Base-by-base conservation (phyloP, 1,140 invertebrate genomes). In the Dreissena polymorpha region DNA sequence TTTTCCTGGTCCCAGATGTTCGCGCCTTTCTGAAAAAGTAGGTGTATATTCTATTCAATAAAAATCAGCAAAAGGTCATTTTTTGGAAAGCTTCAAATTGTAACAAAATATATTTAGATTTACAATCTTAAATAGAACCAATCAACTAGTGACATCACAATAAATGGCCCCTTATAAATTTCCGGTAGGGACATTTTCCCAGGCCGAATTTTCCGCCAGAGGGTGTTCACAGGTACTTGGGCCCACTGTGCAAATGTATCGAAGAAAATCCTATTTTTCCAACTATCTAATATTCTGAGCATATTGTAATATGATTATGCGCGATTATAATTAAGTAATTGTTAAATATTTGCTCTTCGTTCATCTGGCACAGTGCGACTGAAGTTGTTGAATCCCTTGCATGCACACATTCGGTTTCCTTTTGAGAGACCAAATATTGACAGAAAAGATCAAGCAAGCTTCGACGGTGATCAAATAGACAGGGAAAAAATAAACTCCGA, bases 1-100 rank as follows among this genome's bases (percentile, higher is more conserved):
- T 83, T 88, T 88, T n/a, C 83, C 84, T 29, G 72, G 81, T 25
- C 85, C 81, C 50, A 87, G 67, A 67, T 89, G 89, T 76, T 91
- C 89, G n/a, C 85, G 83, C 27, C 87, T 83, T 69, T 88, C 90
- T 89, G 82, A 60, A 85, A 86, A 23, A 75, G 39, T 8, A 39
- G 39, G 39, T 2, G 39, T 39, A 39, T 2, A 39, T 39, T 39
- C 2, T 39, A 39, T 39, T 39, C 39, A 39, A 8, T 39, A 39
- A 5, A 39, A 39, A 39, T 5, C 3, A 39, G 2, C 39, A 39
- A 39, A 39, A 39, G 2, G 39, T 39, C 39, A 39, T 39, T 2
- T 39, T 2, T 39, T 39, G 39, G 8, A 8, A 39, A 39, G 39
- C 39, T 39, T 2, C 39, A 39, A 39, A 39, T 39, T 8, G 2